Evolutionary conservation across 2,797 vertebrate genomes (phyloP), one percentile per base, ranked within the genome.

Genomic region (Bradypus variegatus): DNA sequence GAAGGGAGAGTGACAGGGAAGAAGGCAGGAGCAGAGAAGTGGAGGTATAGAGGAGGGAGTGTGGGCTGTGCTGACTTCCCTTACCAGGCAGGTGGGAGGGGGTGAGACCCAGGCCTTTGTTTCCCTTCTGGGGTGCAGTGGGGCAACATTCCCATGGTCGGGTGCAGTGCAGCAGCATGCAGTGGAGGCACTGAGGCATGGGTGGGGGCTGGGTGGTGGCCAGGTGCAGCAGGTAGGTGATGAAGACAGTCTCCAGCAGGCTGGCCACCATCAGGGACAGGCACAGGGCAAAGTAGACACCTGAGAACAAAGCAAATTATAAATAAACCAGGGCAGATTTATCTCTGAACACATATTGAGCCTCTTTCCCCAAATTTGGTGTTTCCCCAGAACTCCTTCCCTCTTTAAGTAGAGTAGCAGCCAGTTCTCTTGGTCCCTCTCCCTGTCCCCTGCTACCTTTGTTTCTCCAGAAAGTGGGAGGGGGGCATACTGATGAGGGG

Each of bases 221-320:
- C 96, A 98, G 96, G 84, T 98, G 98, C 62, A 98, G 97, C 65
- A 98, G 96, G 3, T 98, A 97, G 89, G 98, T 98, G 80, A 98
- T 98, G 97, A 98, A 96, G 84, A 98, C 97, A 0, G 98, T 98
- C 96, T 98, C 98, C 96, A 98, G 95, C 23, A 98, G 97, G 95
- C 98, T 98, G 96, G 98, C 97, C 73, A 98, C 98, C 98, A 98
- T 98, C 85, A 98, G 97, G n/a, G 98, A 98, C 96, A 98, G 96
- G 90, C 98, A 98, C 92, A 98, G 98, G 0, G 98, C 98, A 96
- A 98, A 98, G 93, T 98, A 98, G 90, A 98, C 98, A 88, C 98
- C 98, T 98, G 88, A 80, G 36, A 55, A 70, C 48, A 90, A 58
- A 80, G 27, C 25, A 72, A 50, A 50, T 78, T 36, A 38, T 33